These are phyloP conservation scores for Pituophis catenifer DNA, from an alignment of 2,113 vertebrate genomes.

Conservation along the genomic window DNA sequence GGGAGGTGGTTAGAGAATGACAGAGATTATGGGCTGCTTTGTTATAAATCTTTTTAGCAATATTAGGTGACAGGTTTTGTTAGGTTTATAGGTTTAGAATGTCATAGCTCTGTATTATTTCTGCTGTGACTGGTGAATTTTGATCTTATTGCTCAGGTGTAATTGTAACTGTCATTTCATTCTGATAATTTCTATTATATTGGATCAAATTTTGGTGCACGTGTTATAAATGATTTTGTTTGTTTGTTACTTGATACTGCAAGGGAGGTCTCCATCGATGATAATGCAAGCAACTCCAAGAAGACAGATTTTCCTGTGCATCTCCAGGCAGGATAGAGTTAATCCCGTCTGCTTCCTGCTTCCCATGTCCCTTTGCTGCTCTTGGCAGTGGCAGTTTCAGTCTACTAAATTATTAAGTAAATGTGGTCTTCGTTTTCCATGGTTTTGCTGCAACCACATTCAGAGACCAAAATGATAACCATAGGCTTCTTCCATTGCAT, in stretches of 20 bases:
- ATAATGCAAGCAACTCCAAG: background rate
- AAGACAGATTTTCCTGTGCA: background rate
- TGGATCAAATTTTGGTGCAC: background rate
- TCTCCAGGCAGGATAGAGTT: background rate
- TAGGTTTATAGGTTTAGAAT: background rate
- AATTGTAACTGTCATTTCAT: background rate
- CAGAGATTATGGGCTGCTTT: background rate
- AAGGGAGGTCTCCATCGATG: background rate
- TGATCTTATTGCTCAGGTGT: background rate
- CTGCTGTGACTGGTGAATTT: background rate
- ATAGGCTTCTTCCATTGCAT: background rate
- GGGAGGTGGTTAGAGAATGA: background rate
- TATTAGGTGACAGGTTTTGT: background rate
- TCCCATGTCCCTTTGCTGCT: background rate
- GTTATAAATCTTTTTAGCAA: background rate
- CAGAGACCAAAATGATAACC: background rate
- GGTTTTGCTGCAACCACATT: background rate
- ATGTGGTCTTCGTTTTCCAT: background rate
- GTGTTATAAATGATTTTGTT: background rate
- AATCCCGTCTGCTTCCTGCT: background rate
- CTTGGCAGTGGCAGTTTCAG: background rate
- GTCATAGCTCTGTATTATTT: background rate
- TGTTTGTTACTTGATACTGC: background rate
- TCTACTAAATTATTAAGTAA: background rate
- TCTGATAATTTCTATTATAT: background rate